Evolutionary conservation across 2,113 vertebrate species (phyloP).

Genomic region (Dissostichus mawsoni): DNA sequence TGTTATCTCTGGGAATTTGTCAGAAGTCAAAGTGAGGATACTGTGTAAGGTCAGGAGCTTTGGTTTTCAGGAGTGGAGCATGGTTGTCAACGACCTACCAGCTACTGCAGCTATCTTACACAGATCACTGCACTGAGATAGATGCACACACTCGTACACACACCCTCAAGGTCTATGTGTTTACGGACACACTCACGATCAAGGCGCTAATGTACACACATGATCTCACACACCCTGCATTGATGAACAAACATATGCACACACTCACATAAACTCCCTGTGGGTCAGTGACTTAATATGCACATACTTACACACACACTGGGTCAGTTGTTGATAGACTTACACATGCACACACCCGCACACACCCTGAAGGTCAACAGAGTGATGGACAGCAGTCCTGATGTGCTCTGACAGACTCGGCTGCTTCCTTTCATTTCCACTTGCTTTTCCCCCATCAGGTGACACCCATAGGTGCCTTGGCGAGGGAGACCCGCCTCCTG

Average conservation of each 20-base stretch:
- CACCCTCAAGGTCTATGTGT: conserved; percentile 76
- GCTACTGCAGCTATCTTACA: conserved; percentile 63
- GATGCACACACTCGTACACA: conserved; percentile 61
- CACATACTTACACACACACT: conserved; percentile 69
- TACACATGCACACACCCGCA: conserved; percentile 48
- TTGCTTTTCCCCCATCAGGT: conserved; percentile 82
- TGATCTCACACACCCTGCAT: conserved; percentile 71
- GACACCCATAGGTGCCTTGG: conserved; percentile 84
- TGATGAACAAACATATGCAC: conserved; percentile 80
- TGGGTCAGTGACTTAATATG: conserved; percentile 81
- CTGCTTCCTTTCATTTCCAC: conserved; percentile 87
- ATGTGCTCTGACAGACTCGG: conserved; percentile 87
- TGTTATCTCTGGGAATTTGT: conserved; percentile 45
- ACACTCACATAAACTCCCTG: conserved; percentile 73
- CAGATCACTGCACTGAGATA: conserved; percentile 75
- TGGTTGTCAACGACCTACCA: conserved; percentile 61
- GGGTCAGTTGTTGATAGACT: conserved; percentile 61
- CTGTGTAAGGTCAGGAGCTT: conserved; percentile 20
- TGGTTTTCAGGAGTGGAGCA: conserved; percentile 11
- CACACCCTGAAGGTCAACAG: conserved; percentile 79
- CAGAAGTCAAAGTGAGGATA: conserved; percentile 1
- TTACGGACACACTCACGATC: conserved; percentile 72
- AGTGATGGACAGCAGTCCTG: conserved; percentile 79
- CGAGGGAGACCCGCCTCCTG: conserved; percentile 68
- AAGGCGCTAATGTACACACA: conserved; percentile 77